Conservation (phyloP, 2,113 vertebrate species). For the Paracanthobrama guichenoti region DNA sequence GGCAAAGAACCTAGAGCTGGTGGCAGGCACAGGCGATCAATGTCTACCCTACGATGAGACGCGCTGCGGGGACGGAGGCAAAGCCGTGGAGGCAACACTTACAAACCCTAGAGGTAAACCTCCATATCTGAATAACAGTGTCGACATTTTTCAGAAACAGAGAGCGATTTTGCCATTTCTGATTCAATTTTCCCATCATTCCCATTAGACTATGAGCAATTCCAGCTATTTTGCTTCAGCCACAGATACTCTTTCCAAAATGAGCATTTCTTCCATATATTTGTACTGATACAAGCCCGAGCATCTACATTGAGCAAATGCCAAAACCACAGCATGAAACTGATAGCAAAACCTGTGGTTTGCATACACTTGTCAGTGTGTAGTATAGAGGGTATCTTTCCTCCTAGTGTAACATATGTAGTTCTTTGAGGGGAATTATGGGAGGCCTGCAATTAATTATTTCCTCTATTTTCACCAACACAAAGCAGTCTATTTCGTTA, state of each 20-base stretch:
- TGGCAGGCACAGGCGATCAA: slow-evolving; percentile 95
- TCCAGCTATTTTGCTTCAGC: neutral
- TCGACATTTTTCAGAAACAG: neutral
- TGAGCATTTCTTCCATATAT: neutral
- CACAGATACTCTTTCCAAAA: neutral
- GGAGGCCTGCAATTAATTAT: slow-evolving; percentile 52
- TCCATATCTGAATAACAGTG: neutral
- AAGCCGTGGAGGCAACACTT: slow-evolving; percentile 90
- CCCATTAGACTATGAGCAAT: slow-evolving; percentile 4
- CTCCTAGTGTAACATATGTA: slow-evolving; percentile 22
- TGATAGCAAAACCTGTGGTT: slow-evolving; percentile 38
- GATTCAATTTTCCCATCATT: slow-evolving; percentile 11
- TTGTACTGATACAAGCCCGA: neutral
- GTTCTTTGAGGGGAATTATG: slow-evolving; percentile 43
- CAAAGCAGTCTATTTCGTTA: slow-evolving; percentile 17
- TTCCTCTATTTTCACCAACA: slow-evolving; percentile 51
- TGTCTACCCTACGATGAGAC: slow-evolving; percentile 96
- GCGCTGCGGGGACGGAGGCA: slow-evolving; percentile 96
- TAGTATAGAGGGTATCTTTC: neutral
- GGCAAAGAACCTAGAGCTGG: slow-evolving; percentile 91
- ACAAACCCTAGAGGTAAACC: slow-evolving; percentile 92
- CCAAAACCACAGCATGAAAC: slow-evolving; percentile 33
- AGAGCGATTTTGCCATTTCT: neutral
- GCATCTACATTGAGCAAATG: slow-evolving; percentile 19
- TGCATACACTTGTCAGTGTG: slow-evolving; percentile 27